Conservation (phyloP, 1,140 invertebrate genomes). For the Bombus cullumanus region DNA sequence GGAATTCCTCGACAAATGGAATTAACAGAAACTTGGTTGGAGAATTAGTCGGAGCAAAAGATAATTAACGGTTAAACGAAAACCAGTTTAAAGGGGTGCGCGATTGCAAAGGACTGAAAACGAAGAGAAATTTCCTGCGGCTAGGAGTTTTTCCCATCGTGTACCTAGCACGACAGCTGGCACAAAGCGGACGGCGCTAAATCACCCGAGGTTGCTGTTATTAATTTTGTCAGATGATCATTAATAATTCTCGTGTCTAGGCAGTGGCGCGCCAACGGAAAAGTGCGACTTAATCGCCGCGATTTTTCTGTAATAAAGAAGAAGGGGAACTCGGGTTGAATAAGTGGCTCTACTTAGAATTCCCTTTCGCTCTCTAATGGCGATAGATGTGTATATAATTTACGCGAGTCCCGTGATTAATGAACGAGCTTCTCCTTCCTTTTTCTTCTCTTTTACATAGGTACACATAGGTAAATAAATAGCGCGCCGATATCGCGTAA, state of each 20-base stretch:
- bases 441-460: neutral
- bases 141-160: neutral
- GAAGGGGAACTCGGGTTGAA: neutral
- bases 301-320: constrained; percentile 18
- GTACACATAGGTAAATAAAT: neutral
- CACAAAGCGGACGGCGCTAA: neutral
- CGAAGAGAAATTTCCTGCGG: constrained; percentile 12
- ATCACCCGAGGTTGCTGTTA: constrained; percentile 41
- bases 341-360: neutral
- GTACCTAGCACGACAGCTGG: constrained; percentile 14
- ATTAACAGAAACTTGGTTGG: neutral
- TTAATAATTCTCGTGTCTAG: constrained; percentile 63
- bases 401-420: neutral
- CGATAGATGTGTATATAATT: constrained; percentile 26
- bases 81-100: neutral
- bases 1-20: neutral
- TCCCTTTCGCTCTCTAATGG: neutral
- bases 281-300: constrained; percentile 32
- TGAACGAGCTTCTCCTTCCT: neutral
- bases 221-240: constrained; percentile 74
- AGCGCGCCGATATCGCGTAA: too few relatives aligned
- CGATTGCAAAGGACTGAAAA: too few relatives aligned
- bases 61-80: constrained; percentile 12
- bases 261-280: constrained; percentile 31
- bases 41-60: neutral